Evolutionary conservation across 2,888 invertebrate species (phyloP).

Genomic region (Dysmachus trigonus): DNA sequence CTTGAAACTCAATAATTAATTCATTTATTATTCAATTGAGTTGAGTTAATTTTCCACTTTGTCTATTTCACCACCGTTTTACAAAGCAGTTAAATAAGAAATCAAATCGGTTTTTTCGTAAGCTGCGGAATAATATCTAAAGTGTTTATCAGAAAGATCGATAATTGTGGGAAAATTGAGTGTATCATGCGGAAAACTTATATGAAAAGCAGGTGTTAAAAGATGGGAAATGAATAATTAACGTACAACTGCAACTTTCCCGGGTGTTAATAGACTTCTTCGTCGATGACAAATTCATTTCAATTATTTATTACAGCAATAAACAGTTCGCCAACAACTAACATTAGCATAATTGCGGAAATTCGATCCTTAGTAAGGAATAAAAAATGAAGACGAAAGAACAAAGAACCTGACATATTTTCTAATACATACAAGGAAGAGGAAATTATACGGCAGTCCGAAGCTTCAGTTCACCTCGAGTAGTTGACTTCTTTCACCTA

Average conservation of each 20-base stretch:
- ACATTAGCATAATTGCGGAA: background rate
- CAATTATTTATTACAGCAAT: background rate
- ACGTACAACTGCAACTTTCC: background rate
- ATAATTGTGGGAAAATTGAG: background rate
- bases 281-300: background rate
- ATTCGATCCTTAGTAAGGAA: background rate
- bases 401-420: background rate
- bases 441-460: background rate
- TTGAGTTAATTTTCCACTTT: no score
- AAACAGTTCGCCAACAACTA: background rate
- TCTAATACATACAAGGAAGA: background rate
- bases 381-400: background rate
- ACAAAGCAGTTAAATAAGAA: background rate
- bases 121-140: background rate
- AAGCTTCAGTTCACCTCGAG: background rate
- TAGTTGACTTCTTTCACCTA: background rate
- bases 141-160: background rate
- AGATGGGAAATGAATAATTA: background rate
- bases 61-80: no score
- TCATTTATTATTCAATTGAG: no score
- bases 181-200: no score
- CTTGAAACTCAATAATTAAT: no score
- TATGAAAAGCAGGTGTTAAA: background rate
- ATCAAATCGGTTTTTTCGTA: background rate
- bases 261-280: background rate